Base-by-base conservation (phyloP, 2,888 invertebrate genomes). In the Urechis unicinctus region DNA sequence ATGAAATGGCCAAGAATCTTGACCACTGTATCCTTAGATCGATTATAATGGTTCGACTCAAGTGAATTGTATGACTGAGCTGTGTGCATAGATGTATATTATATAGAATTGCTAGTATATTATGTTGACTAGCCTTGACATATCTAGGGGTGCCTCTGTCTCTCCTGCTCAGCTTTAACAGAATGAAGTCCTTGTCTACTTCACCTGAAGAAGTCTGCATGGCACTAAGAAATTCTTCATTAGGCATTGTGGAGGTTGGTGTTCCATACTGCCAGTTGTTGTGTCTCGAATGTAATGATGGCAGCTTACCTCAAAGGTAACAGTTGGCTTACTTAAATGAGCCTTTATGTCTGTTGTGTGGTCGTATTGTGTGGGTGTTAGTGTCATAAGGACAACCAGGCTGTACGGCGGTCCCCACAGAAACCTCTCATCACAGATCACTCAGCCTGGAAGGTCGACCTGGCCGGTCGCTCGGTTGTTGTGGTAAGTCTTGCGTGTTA, bases 201-300 rank as follows among this genome's bases (percentile, higher is more conserved):
- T 46, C 54, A 26, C 45, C 52, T 26, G 21, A 24, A 6, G 41
- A 50, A 9, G 44, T 61, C 21, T 36, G 41, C 26, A 48, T 29
- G 2, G 59, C 59, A 1, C 50, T 61, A 25, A 47, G 50, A 13
- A 53, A 54, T 42, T 59, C 53, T 21, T 36, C 41, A 3, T 31
- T 49, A 26, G 50, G 53, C 29, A 22, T 57, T 2, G 48, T 61
- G n/a, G 54, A 59, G 55, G 59, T 57, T n/a, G n/a, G n/a, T n/a
- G n/a, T n/a, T n/a, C n/a, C n/a, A n/a, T n/a, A n/a, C n/a, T n/a
- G n/a, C n/a, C n/a, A n/a, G n/a, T n/a, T n/a, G n/a, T n/a, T n/a
- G n/a, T n/a, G n/a, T n/a, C n/a, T n/a, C n/a, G n/a, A n/a, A n/a
- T n/a, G n/a, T n/a, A n/a, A n/a, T n/a, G n/a, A n/a, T n/a, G n/a